Base-by-base conservation (phyloP, 2,113 vertebrate species). In the Apistogramma diplotaenia region DNA sequence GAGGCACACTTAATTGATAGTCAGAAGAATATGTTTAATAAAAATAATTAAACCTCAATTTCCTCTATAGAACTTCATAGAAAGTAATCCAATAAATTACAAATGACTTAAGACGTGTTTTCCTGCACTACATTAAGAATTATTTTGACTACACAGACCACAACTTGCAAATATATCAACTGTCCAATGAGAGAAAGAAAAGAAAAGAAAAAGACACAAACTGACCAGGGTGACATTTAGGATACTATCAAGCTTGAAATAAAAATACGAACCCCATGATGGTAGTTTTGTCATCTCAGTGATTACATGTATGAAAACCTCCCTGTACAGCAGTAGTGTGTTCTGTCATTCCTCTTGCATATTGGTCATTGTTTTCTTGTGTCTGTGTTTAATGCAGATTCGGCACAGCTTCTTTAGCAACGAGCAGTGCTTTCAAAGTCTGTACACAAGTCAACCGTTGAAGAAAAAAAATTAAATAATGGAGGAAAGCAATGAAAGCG, bases 31-130 rank as follows among this genome's bases (percentile, higher is more conserved):
- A 99, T 98, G 97, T 99, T 99, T 99, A 99, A 99, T 99, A 99
- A 99, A 99, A 99, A 99, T 99, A 99, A 99, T 99, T 99, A 99
- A 99, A 99, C 97, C 98, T 99, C 97, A 97, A 97, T 99, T 98
- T 99, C 96, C 97, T 99, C 97, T 99, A 99, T 99, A 99, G 97
- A 99, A 99, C 97, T 99, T 98, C 97, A 99, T 99, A 99, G 97
- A 99, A 99, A 99, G 97, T 97, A 99, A 99, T 97, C 98, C 97
- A 99, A 99, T 99, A 99, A 99, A 99, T 99, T 99, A 99, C 97
- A 99, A 99, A 99, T 96, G 95, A 99, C 97, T 98, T 96, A 98
- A 98, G 97, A 98, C 95, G 94, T 91, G 94, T 97, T 92, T 95
- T 97, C 92, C 93, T 97, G 95, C 97, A 98, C 98, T 98, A 99